phyloP scores from a whole-genome alignment of 1,140 invertebrate genomes.

The Melanaphis sacchari region DNA sequence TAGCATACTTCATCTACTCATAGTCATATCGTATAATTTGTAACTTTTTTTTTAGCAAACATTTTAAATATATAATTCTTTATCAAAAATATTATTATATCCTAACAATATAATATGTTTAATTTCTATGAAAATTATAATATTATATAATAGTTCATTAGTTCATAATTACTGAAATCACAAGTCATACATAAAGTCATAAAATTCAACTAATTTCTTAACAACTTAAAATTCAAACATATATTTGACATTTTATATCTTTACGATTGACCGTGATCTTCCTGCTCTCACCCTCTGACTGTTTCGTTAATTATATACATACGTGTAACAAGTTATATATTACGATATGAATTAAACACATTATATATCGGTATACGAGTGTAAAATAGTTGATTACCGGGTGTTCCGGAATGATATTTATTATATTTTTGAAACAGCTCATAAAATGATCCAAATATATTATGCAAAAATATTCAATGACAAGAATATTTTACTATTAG shows the following conservation, averaged over 20 bases:
- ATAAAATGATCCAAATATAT: not conserved
- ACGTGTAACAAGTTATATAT: not conserved
- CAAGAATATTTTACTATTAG: not conserved
- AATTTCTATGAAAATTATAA: too few relatives aligned
- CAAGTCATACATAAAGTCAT: not conserved
- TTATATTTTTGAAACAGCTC: not conserved
- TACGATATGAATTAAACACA: not conserved
- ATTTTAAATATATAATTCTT: too few relatives aligned
- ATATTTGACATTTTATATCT: not conserved
- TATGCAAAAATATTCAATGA: not conserved
- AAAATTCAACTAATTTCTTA: not conserved
- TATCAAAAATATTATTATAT: too few relatives aligned
- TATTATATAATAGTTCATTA: too few relatives aligned
- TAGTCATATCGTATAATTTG: too few relatives aligned
- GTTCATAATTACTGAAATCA: not conserved
- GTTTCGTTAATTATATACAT: not conserved
- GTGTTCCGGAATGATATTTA: not conserved
- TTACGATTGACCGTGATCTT: not conserved
- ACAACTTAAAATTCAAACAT: not conserved
- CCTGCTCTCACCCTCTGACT: not conserved
- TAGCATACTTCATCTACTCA: too few relatives aligned
- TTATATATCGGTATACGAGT: not conserved
- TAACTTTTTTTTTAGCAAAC: too few relatives aligned
- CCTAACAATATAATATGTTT: too few relatives aligned
- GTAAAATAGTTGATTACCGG: not conserved